These are phyloP conservation scores for Bicyclus anynana DNA, from an alignment of 1,140 invertebrate species.

Conservation along the genomic window DNA sequence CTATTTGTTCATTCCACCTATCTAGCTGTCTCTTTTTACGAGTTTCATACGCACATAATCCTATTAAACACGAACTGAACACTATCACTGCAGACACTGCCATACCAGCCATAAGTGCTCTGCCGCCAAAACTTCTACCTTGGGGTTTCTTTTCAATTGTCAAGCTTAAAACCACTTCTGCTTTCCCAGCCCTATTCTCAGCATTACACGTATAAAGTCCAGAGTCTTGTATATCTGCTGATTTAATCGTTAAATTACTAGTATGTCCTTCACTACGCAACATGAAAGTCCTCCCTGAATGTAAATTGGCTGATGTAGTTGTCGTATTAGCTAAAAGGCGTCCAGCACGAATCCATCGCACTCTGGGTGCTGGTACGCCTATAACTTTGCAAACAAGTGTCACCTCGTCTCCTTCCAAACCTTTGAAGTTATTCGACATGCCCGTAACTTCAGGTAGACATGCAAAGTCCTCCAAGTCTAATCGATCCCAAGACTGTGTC, in stretches of 20 bases:
- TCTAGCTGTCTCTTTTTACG: slow-evolving; percentile 68
- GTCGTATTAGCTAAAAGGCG: slow-evolving; percentile 63
- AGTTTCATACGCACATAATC: slow-evolving; percentile 66
- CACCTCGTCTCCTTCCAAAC: slow-evolving; percentile 84
- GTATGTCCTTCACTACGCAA: slow-evolving; percentile 69
- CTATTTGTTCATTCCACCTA: slow-evolving; percentile 77
- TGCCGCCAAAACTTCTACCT: slow-evolving; percentile 78
- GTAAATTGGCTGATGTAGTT: slow-evolving; percentile 64
- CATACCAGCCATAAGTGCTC: slow-evolving; percentile 79
- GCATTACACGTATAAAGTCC: slow-evolving; percentile 86
- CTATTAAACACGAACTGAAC: slow-evolving; percentile 66
- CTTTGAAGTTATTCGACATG: slow-evolving; percentile 76
- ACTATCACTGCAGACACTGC: slow-evolving; percentile 70
- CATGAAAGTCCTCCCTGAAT: slow-evolving; percentile 64
- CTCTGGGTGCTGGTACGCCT: slow-evolving; percentile 82
- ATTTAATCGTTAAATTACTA: slow-evolving; percentile 84
- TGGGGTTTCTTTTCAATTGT: slow-evolving; percentile 80
- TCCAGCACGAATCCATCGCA: slow-evolving; percentile 79
- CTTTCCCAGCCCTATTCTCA: slow-evolving; percentile 86
- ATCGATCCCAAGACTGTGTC: slow-evolving; percentile 83
- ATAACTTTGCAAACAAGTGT: slow-evolving; percentile 84
- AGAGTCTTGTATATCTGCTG: slow-evolving; percentile 83
- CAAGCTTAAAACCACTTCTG: slow-evolving; percentile 83
- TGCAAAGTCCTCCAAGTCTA: slow-evolving; percentile 88
- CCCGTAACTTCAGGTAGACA: slow-evolving; percentile 83